These are phyloP conservation scores for Drosophila subobscura DNA, from an alignment of 1,140 invertebrate species.

Conservation along the genomic window DNA sequence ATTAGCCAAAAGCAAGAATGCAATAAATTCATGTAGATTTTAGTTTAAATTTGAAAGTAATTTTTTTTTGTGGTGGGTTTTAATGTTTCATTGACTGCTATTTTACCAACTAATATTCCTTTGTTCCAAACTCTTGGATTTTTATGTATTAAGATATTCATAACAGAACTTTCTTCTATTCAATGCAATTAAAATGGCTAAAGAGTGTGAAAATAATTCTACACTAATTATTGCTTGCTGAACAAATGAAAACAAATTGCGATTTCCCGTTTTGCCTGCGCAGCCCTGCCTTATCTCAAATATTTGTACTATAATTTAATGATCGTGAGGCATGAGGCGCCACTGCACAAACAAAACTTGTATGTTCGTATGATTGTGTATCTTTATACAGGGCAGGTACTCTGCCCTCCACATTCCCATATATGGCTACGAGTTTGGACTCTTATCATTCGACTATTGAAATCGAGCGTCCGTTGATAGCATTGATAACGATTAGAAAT, in stretches of 20 bases:
- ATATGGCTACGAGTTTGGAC: slow-evolving; percentile 14
- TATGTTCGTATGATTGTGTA: slow-evolving; percentile 12
- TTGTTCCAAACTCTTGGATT: too few relatives aligned
- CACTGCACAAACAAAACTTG: slow-evolving; percentile 14
- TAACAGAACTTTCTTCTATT: too few relatives aligned
- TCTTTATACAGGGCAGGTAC: too few relatives aligned
- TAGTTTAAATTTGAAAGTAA: too few relatives aligned
- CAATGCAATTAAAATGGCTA: slow-evolving; percentile 2
- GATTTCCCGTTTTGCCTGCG: slow-evolving; percentile 22
- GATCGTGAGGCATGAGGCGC: slow-evolving; percentile 26
- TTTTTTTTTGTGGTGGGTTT: too few relatives aligned
- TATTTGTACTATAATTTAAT: slow-evolving; percentile 46
- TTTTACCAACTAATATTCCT: too few relatives aligned
- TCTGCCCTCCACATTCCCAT: background rate
- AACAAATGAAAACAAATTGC: slow-evolving; percentile 12
- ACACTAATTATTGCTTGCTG: slow-evolving; percentile 31
- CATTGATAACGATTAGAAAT: slow-evolving; percentile 39
- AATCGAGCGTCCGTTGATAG: slow-evolving; percentile 7
- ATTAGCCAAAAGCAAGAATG: too few relatives aligned
- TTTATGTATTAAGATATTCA: too few relatives aligned
- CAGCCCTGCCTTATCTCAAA: slow-evolving; percentile 28
- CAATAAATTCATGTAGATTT: too few relatives aligned
- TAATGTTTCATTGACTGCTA: too few relatives aligned
- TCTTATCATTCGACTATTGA: slow-evolving; percentile 36
- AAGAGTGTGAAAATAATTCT: slow-evolving; percentile 21